A percentile compares a stretch with the other conserved stretches of the same genome.
Evolutionary conservation across 2,888 invertebrate genomes (phyloP).

Genomic region (Tetranychus truncatus): DNA sequence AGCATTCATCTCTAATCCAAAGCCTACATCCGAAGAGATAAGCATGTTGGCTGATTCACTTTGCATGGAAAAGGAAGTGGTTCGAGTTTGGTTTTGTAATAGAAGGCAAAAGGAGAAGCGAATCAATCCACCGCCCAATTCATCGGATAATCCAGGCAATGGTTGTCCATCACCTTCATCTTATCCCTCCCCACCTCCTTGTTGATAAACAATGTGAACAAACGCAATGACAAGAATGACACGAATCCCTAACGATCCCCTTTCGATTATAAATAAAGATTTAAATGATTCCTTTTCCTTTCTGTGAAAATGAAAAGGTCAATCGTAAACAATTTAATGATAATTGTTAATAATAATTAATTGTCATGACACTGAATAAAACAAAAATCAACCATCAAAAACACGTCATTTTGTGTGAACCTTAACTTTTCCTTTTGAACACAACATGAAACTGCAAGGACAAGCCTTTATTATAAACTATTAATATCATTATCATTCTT

Average conservation of each 20-base stretch:
- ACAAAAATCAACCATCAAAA: too few relatives aligned
- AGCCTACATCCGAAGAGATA: conserved; percentile 92
- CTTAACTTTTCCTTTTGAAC: too few relatives aligned
- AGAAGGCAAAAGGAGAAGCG: conserved; percentile 88
- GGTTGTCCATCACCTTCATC: background rate
- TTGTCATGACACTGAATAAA: too few relatives aligned
- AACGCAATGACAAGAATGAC: background rate
- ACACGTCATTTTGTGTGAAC: too few relatives aligned
- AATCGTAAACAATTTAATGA: too few relatives aligned
- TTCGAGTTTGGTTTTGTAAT: conserved; percentile 47
- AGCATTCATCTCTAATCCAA: conserved; percentile 80
- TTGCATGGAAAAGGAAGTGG: conserved; percentile 92
- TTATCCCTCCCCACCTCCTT: background rate
- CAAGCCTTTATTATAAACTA: too few relatives aligned
- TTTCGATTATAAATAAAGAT: too few relatives aligned
- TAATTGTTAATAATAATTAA: too few relatives aligned
- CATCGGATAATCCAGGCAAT: background rate
- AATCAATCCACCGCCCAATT: conserved; percentile 49
- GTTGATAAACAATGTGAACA: background rate
- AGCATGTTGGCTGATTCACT: conserved; percentile 72
- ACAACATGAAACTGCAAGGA: too few relatives aligned
- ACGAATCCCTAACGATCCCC: background rate
- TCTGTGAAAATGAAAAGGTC: too few relatives aligned
- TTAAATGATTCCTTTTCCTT: too few relatives aligned
- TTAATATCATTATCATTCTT: too few relatives aligned